Base-by-base conservation (phyloP, 2,888 invertebrate genomes). In the Abrostola tripartita region DNA sequence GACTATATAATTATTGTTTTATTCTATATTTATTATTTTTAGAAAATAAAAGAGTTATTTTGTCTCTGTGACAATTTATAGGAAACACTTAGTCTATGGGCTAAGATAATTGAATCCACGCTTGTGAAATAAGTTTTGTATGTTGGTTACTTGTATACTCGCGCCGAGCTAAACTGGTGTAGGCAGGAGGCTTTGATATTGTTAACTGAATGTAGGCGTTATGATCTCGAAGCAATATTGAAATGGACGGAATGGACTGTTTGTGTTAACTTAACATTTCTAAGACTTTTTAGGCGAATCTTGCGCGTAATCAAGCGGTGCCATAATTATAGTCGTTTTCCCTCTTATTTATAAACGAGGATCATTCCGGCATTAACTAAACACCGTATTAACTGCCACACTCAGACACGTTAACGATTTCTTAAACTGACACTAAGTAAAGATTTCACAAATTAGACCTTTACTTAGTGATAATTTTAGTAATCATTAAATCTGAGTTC, bases 161-260 rank as follows among this genome's bases (percentile, higher is more conserved):
- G 62, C 58, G 62, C 60, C 60, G 0, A 40, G 10, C 51, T 54
- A 60, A 42, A n/a, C 53, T 35, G 51, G 68, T 58, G 44, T 71
- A 54, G 9, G 54, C 60, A 60, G 49, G 41, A 49, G 42, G 65
- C 78, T 76, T 75, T 57, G 64, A 56, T 62, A 66, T 60, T 70
- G 75, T 68, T 61, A 61, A 54, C 44, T 65, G 50, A 63, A 61
- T 74, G 71, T 68, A 74, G 66, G 74, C 62, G 66, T 69, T 59
- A 68, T 74, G 72, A 74, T 68, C 71, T 81, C 81, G 73, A 64
- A 59, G 68, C 64, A 74, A 55, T 66, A 67, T 74, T 67, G 65
- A 71, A 65, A 71, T 71, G 59, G 63, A 63, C 68, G 69, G 67
- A 58, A 52, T 40, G 41, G 44, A 61, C 61, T 65, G 71, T 65